Conservation (phyloP, 2,888 invertebrate genomes). For the Pheosia tremula region DNA sequence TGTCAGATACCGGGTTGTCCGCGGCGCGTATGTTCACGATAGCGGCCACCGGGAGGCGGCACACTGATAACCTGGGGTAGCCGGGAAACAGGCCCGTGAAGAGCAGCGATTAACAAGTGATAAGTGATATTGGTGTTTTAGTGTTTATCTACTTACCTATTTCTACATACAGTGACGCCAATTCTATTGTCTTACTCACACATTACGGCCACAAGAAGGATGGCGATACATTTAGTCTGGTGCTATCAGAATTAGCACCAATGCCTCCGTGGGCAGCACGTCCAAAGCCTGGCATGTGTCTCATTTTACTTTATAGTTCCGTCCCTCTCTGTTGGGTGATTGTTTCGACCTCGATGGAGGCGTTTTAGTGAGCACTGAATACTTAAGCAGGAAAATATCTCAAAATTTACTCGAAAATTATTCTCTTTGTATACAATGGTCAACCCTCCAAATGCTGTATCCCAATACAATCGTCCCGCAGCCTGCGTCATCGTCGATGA, state of each 20-base stretch:
- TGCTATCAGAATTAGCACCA: no score
- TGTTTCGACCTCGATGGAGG: no score
- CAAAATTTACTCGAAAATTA: no score
- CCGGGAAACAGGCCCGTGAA: slow-evolving; percentile 1
- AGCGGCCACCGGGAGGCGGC: slow-evolving; percentile 41
- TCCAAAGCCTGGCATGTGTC: no score
- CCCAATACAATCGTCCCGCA: not conserved
- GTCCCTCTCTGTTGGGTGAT: no score
- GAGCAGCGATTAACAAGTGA: slow-evolving; percentile 23
- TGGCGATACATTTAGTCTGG: no score
- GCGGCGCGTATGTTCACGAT: slow-evolving; percentile 50
- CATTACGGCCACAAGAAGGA: no score
- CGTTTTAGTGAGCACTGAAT: no score
- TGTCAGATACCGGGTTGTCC: slow-evolving; percentile 56
- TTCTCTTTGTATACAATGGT: not conserved
- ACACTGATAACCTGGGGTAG: slow-evolving; percentile 34
- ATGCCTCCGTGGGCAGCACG: no score
- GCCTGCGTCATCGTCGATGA: slow-evolving; percentile 4
- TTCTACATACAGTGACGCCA: not conserved
- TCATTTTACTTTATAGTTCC: no score
- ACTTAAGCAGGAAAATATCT: no score
- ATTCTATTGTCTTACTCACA: no score
- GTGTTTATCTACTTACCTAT: not conserved
- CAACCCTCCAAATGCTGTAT: slow-evolving; percentile 1
- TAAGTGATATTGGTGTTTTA: slow-evolving; percentile 8